Evolutionary conservation across 1,140 invertebrate genomes (phyloP), one percentile per base, ranked within the genome.

Genomic region (Drosophila parvula): DNA sequence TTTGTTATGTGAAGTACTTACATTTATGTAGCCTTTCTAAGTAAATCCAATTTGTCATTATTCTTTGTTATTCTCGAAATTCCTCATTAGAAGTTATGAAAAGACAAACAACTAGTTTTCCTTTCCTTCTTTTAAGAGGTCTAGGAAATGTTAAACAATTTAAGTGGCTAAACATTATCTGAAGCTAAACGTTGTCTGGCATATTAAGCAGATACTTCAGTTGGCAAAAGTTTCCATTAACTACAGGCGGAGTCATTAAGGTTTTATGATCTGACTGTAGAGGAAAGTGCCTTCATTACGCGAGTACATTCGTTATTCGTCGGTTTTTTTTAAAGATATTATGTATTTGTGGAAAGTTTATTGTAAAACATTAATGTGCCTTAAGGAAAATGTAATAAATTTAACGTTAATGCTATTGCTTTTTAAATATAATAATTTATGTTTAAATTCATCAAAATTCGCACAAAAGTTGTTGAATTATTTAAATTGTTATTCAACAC

Each of bases 211-310:
- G 50, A 70, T 40, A 57, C 32, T 18, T 30, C 50, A 41, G 36
- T 51, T 32, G 5, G 22, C 45, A 69, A 71, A 70, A 71, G 68
- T 71, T 71, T 71, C 68, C 64, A 71, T 57, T 40, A 70, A 57
- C 62, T 68, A 51, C 50, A 40, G n/a, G 9, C 32, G 10, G 28
- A 48, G 64, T 47, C 68, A 57, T 71, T 58, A 70, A n/a, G 41
- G 28, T 64, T 70, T 71, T 48, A 71, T 48, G 50, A 27, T 28
- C 51, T 40, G 14, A n/a, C 64, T 51, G 30, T 41, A 5, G n/a
- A 64, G 63, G 34, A 69, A 69, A 57, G 51, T 70, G 34, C 70
- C 34, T 70, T 70, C 14, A 71, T 57, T 70, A 28, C 32, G 16
- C 11, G 18, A 38, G 32, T 18, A 44, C 40, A 32, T 56, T 8